Evolutionary conservation across 2,888 invertebrate species (phyloP).

Genomic region (Pseudococcus viburni): DNA sequence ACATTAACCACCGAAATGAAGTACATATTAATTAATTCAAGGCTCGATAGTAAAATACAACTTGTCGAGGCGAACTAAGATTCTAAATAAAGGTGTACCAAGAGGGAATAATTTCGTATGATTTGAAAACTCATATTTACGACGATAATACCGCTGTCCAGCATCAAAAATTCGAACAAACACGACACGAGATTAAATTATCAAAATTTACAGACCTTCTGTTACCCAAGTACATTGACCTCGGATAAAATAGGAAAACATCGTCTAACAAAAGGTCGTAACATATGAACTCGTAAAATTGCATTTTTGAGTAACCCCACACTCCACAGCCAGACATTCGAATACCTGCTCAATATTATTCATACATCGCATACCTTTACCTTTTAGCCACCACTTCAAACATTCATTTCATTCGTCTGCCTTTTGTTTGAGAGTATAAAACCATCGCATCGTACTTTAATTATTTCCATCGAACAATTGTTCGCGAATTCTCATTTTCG

Average conservation of each 20-base stretch:
- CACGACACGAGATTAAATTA: no score
- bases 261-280: no score
- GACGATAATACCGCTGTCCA: no score
- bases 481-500: not conserved
- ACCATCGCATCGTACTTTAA: not conserved
- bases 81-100: not conserved
- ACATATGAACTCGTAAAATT: no score
- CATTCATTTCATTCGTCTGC: not conserved
- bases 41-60: not conserved
- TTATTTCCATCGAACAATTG: constrained; percentile 6
- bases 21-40: constrained; percentile 2
- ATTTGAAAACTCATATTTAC: no score
- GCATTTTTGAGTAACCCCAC: not conserved
- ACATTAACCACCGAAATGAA: constrained; percentile 22
- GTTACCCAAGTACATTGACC: no score
- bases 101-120: not conserved
- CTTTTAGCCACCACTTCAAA: not conserved
- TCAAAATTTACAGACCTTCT: no score
- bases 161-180: no score
- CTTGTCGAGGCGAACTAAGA: not conserved
- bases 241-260: no score
- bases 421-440: constrained; percentile 12
- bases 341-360: not conserved
- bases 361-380: not conserved
- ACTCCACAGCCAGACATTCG: not conserved